Evolutionary conservation across 2,797 vertebrate species (phyloP).

Genomic region (Neoniphon sammara): DNA sequence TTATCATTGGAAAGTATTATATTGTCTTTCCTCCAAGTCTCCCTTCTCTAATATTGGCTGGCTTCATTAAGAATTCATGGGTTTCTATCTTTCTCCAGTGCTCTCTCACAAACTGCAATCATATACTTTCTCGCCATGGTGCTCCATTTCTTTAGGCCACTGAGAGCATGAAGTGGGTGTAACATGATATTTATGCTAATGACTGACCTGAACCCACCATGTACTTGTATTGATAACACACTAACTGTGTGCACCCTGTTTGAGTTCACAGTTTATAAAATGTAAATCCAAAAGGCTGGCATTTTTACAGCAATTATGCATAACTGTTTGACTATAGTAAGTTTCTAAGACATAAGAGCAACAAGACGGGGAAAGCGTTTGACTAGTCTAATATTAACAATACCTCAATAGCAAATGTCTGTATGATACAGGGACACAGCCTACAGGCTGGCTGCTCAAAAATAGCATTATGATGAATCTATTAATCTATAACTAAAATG

Average conservation of each 20-base stretch:
- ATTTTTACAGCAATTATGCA: too few species aligned
- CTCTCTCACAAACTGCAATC: constrained; percentile 69
- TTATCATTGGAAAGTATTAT: constrained; percentile 23
- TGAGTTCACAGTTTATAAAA: background rate
- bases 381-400: too few species aligned
- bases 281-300: background rate
- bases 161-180: constrained; percentile 41
- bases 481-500: too few species aligned
- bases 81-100: constrained; percentile 56
- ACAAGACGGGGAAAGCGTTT: too few species aligned
- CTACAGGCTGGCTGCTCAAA: too few species aligned
- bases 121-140: constrained; percentile 70
- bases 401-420: too few species aligned
- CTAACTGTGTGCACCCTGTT: background rate
- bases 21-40: constrained; percentile 18
- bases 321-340: too few species aligned
- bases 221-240: constrained; percentile 20
- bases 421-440: too few species aligned
- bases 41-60: constrained; percentile 38
- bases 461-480: too few species aligned
- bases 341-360: too few species aligned
- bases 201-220: constrained; percentile 29
- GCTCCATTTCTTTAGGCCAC: constrained; percentile 25
- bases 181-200: constrained; percentile 56
- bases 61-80: constrained; percentile 76